Conservation (phyloP, 2,113 vertebrate species). For the Mormyrus iriodes region DNA sequence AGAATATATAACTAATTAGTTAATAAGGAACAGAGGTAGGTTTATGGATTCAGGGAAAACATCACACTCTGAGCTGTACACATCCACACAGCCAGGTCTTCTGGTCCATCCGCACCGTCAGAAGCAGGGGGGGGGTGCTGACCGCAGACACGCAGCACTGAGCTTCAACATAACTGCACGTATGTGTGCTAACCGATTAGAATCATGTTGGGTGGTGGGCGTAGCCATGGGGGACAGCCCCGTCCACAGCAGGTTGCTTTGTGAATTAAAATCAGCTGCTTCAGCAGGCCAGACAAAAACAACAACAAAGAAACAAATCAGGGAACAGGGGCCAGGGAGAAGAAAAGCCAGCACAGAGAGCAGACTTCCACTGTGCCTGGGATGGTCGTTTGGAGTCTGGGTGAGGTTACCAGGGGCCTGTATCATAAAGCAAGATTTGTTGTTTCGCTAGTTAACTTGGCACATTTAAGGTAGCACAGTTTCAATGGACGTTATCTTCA, state of each 20-base stretch:
- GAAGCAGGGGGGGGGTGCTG: too few species aligned
- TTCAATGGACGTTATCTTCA: neutral
- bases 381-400: neutral
- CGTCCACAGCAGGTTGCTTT: neutral
- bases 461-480: neutral
- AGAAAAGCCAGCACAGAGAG: neutral
- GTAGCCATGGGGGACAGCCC: neutral
- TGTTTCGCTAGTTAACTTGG: neutral
- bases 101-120: neutral
- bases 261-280: neutral
- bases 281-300: neutral
- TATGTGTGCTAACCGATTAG: neutral
- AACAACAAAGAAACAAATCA: neutral
- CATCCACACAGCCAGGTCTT: neutral
- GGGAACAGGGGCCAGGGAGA: neutral
- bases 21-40: neutral
- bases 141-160: neutral
- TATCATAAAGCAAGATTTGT: neutral
- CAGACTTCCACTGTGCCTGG: neutral
- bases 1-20: neutral
- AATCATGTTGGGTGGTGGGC: neutral
- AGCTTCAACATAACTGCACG: neutral
- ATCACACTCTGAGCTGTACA: neutral
- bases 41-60: neutral
- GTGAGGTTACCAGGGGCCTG: neutral